A percentile compares a stretch with the other conserved stretches of the same genome.
Conservation (phyloP, 2,888 invertebrate species). For the Netelia inedita region DNA sequence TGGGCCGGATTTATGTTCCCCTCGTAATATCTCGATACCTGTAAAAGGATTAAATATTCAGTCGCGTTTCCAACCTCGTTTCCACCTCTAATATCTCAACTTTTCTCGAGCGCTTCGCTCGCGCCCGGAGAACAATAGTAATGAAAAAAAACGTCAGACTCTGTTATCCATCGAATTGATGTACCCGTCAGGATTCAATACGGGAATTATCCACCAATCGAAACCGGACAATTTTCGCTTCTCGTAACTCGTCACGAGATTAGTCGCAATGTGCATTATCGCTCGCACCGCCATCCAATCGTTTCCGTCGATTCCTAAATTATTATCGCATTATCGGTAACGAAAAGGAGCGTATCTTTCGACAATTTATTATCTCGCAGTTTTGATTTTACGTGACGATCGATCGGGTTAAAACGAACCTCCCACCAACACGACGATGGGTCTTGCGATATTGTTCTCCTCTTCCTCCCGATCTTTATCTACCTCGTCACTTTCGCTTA, state of each 20-base stretch:
- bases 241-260: constrained; percentile 55
- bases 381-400: constrained; percentile 30
- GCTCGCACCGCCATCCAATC: constrained; percentile 60
- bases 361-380: constrained; percentile 1
- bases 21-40: constrained; percentile 55
- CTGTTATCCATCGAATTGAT: constrained; percentile 56
- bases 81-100: neutral
- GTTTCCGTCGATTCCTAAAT: constrained; percentile 58
- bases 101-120: neutral
- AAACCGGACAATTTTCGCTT: constrained; percentile 53
- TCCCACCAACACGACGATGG: constrained; percentile 59
- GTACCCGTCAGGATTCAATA: constrained; percentile 65
- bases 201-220: constrained; percentile 67
- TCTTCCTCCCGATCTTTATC: constrained; percentile 42
- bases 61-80: constrained; percentile 2
- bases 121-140: constrained; percentile 22
- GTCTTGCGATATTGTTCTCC: constrained; percentile 29
- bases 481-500: constrained; percentile 53
- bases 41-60: neutral
- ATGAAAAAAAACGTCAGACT: constrained; percentile 39
- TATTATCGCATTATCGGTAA: neutral
- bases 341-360: too few species aligned
- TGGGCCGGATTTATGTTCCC: constrained; percentile 52
- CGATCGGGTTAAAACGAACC: constrained; percentile 41
- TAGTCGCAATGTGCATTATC: constrained; percentile 51